A percentile compares a stretch with the other conserved stretches of the same genome.
Conservation (phyloP, 2,797 vertebrate genomes). For the Catharus ustulatus region DNA sequence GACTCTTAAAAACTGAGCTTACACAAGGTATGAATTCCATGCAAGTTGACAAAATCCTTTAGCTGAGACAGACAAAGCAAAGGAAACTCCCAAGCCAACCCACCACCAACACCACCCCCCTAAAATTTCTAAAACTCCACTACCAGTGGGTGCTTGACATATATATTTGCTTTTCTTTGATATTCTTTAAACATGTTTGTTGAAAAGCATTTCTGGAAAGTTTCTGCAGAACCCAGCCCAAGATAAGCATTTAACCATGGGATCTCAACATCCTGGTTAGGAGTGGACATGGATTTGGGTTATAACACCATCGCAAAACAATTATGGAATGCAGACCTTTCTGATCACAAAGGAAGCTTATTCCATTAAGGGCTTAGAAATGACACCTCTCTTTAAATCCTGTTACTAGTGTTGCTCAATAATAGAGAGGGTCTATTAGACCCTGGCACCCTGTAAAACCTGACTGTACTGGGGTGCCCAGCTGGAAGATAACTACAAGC, state of each 20-base stretch:
- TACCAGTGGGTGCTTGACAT: not conserved
- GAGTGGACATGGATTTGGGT: not conserved
- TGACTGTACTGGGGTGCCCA: not conserved
- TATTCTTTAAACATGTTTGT: not conserved
- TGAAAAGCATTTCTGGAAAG: not conserved
- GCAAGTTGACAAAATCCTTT: not conserved
- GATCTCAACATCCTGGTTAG: not conserved
- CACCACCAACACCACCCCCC: not conserved
- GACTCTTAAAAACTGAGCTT: not conserved
- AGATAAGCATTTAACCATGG: not conserved
- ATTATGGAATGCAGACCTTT: not conserved
- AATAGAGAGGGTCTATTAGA: not conserved
- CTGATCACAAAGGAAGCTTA: not conserved
- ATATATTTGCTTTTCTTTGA: not conserved
- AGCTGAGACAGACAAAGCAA: not conserved
- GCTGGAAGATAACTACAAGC: not conserved
- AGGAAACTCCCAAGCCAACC: fast-evolving
- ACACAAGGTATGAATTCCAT: not conserved
- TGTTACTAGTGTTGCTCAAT: not conserved
- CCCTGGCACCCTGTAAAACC: not conserved
- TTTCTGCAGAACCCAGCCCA: not conserved
- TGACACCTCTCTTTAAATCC: not conserved
- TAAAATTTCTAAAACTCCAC: not conserved
- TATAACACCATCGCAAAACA: not conserved
- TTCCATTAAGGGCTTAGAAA: not conserved